Conservation (phyloP, 2,113 vertebrate genomes). For the Trematocara macrostoma region DNA sequence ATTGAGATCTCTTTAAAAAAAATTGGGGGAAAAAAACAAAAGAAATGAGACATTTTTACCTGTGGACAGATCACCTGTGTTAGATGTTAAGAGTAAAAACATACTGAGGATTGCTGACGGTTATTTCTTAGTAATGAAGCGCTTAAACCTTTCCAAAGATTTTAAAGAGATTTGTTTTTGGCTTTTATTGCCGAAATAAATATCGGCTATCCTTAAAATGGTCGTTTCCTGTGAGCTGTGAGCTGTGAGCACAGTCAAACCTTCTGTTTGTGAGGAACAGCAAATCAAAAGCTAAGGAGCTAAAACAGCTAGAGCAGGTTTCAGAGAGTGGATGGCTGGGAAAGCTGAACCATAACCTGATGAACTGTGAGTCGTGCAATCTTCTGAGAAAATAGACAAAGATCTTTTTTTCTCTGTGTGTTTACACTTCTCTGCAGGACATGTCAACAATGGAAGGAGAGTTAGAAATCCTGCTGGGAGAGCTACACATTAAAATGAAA, state of each 20-base stretch:
- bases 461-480: conserved; percentile 86
- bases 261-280: background rate
- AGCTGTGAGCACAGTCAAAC: background rate
- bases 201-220: background rate
- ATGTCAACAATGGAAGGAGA: conserved; percentile 91
- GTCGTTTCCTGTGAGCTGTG: rapidly evolving
- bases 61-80: background rate
- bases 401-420: background rate
- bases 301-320: background rate
- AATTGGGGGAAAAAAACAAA: background rate
- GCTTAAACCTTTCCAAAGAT: background rate
- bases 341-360: background rate
- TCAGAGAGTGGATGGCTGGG: background rate
- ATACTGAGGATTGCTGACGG: background rate
- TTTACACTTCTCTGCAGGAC: conserved; percentile 71
- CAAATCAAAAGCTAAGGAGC: background rate
- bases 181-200: background rate
- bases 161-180: background rate
- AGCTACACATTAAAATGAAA: conserved; percentile 96
- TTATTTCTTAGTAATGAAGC: background rate
- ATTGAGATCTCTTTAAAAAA: background rate
- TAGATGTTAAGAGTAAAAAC: background rate
- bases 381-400: background rate
- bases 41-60: background rate
- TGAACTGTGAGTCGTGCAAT: background rate